These are phyloP conservation scores for Mustela lutreola DNA, from an alignment of 2,113 vertebrate genomes.

Conservation along the genomic window DNA sequence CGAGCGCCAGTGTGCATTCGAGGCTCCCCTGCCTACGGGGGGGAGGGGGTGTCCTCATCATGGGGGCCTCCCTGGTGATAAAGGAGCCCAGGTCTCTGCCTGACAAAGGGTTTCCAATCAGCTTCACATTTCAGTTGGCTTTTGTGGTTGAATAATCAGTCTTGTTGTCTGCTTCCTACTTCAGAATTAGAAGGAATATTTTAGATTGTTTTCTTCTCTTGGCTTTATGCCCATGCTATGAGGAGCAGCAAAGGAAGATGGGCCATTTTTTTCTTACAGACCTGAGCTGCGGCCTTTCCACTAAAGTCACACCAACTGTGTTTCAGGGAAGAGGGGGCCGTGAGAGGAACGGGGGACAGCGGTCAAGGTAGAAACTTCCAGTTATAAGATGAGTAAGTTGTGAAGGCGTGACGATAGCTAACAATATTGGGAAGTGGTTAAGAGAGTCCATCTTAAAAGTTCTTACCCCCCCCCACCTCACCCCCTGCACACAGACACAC, in stretches of 20 bases:
- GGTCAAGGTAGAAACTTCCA: neutral
- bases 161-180: slow-evolving; percentile 28
- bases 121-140: neutral
- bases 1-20: fast-evolving
- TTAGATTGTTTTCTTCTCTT: neutral
- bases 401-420: neutral
- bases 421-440: neutral
- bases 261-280: neutral
- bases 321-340: neutral
- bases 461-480: neutral
- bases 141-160: neutral
- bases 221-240: neutral
- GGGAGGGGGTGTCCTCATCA: neutral
- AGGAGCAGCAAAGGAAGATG: neutral
- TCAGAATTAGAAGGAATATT: neutral
- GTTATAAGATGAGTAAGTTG: neutral
- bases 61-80: neutral
- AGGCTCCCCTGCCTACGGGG: neutral
- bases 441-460: neutral
- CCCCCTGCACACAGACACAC: neutral
- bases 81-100: neutral
- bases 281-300: neutral
- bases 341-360: neutral
- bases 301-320: neutral
- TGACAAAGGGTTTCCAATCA: neutral